Conservation (phyloP, 2,797 vertebrate genomes). For the Hippoglossus hippoglossus region DNA sequence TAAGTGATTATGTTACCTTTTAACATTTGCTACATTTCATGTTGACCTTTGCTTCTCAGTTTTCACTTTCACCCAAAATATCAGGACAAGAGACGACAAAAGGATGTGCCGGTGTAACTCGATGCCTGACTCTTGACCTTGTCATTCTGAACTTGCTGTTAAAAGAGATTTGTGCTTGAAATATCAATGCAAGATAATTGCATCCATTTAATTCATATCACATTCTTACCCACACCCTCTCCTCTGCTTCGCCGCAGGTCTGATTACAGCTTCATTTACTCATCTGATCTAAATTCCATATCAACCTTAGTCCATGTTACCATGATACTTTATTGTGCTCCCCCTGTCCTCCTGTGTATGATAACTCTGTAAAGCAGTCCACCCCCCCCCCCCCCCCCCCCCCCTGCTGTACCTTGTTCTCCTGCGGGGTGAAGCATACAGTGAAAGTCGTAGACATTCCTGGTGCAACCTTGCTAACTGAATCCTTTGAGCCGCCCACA, state of each 20-base stretch:
- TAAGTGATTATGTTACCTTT: slow-evolving; percentile 1
- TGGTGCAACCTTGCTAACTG: slow-evolving; percentile 86
- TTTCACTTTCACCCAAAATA: slow-evolving; percentile 31
- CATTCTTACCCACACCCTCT: slow-evolving; percentile 2
- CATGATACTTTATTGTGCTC: neutral
- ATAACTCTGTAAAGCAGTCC: neutral
- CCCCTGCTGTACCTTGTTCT: slow-evolving; percentile 87
- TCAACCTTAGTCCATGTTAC: neutral
- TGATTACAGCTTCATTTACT: slow-evolving; percentile 15
- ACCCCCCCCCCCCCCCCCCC: too few relatives aligned
- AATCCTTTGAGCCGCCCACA: slow-evolving; percentile 79
- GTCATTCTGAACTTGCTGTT: slow-evolving; percentile 1
- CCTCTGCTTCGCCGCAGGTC: neutral
- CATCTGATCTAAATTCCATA: slow-evolving; percentile 4
- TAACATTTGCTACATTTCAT: slow-evolving; percentile 14
- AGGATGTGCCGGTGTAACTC: slow-evolving; percentile 38
- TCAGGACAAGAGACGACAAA: slow-evolving; percentile 23
- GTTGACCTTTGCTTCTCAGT: slow-evolving; percentile 30
- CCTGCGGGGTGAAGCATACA: slow-evolving; percentile 86
- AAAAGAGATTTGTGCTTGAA: neutral
- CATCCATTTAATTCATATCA: neutral
- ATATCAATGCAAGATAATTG: neutral
- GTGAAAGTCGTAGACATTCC: slow-evolving; percentile 80
- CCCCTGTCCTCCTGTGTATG: neutral
- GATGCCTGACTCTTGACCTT: slow-evolving; percentile 33